Conservation (phyloP, 2,888 invertebrate genomes). For the Himalopsyche tibetana region DNA sequence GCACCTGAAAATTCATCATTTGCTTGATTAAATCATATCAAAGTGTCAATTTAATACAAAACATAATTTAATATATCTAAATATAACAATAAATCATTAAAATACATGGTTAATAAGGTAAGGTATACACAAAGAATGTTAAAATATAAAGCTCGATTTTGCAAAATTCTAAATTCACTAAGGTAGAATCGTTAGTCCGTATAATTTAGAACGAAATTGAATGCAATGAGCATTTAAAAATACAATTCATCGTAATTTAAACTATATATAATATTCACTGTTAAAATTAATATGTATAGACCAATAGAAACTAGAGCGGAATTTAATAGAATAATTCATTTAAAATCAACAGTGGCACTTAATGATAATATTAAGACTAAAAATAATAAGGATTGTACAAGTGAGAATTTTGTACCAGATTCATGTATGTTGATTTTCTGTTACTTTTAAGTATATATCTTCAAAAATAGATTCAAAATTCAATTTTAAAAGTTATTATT, state of each 20-base stretch:
- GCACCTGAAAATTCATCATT: conserved; percentile 36
- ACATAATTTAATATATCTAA: conserved; percentile 36
- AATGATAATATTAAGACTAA: conserved; percentile 5
- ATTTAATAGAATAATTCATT: conserved; percentile 11
- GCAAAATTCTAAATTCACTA: background rate
- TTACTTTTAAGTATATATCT: background rate
- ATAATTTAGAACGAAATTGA: background rate
- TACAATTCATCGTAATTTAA: background rate
- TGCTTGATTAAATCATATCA: conserved; percentile 35
- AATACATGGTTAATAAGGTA: conserved; percentile 19
- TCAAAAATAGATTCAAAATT: no score
- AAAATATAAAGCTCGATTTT: conserved; percentile 25
- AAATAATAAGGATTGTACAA: conserved; percentile 6
- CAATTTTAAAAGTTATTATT: no score
- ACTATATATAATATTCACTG: background rate
- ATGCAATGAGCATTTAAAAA: background rate
- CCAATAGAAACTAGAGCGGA: conserved; percentile 1
- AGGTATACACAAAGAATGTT: conserved; percentile 1
- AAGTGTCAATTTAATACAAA: conserved; percentile 42
- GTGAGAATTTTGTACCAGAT: conserved; percentile 7
- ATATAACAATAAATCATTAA: conserved; percentile 39
- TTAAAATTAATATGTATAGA: conserved; percentile 31
- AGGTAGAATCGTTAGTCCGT: background rate
- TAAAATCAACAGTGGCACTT: conserved; percentile 41
- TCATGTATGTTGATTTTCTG: background rate